Evolutionary conservation across 2,888 invertebrate species (phyloP).

Genomic region (Anthrax anthrax): DNA sequence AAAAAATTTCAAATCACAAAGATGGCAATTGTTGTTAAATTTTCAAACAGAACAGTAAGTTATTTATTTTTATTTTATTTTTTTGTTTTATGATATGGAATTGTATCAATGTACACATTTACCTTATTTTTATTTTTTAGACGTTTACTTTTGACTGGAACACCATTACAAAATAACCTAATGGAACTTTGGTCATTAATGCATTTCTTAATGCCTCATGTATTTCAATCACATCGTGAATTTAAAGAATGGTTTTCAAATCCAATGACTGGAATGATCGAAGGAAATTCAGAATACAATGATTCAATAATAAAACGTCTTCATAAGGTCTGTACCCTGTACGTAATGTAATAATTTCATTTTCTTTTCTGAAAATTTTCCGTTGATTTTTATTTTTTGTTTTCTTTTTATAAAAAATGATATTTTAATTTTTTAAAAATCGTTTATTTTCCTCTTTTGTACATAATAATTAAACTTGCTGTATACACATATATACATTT

Average conservation of each 20-base stretch:
- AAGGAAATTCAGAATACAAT: constrained; percentile 83
- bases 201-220: constrained; percentile 96
- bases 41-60: constrained; percentile 78
- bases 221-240: constrained; percentile 90
- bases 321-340: constrained; percentile 56
- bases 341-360: constrained; percentile 12
- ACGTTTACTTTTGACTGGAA: constrained; percentile 81
- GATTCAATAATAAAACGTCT: constrained; percentile 74
- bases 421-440: too few relatives aligned
- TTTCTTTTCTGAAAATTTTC: constrained; percentile 1
- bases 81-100: not conserved
- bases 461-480: not conserved
- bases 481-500: not conserved
- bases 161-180: constrained; percentile 88
- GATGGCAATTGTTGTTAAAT: constrained; percentile 94
- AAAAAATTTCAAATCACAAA: constrained; percentile 97
- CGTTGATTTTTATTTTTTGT: not conserved
- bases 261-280: constrained; percentile 92
- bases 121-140: constrained; percentile 32
- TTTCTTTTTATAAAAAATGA: too few relatives aligned
- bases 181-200: constrained; percentile 96
- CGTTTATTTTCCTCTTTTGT: not conserved
- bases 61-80: constrained; percentile 9
- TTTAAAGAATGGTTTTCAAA: constrained; percentile 98
- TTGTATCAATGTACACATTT: not conserved